Evolutionary conservation across 2,113 vertebrate genomes (phyloP), one percentile per base, ranked within the genome.

Genomic region (Sinocyclocheilus maitianheensis): DNA sequence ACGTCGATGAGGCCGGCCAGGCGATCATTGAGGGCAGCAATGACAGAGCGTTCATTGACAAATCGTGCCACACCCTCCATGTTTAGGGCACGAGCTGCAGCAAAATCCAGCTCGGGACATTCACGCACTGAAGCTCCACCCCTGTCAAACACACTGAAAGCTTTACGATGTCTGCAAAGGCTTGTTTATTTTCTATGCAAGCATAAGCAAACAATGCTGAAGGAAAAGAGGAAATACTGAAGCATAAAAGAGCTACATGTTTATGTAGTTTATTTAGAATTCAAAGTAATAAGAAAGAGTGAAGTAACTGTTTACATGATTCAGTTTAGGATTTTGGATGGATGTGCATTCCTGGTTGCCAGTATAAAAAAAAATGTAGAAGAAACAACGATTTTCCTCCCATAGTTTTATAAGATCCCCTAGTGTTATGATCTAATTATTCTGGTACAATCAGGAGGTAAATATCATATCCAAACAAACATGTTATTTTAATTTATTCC

Each of bases 1-100:
- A 93, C 86, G 37, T 95, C 89, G 85, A 95, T 93, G 16, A 95
- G 89, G 34, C 78, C 85, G 10, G 90, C 92, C 89, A 95, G 91
- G 30, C 95, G 92, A 84, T 95, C 91, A 16, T 95, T 95, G 43
- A 95, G 94, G 53, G 88, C 78, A 5, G 93, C 90, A 3, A 95
- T 93, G 84, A 90, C 7, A 20, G 80, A 84, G 65, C 93, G 91
- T 40, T 95, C 95, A 51, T 91, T 89, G 62, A 83, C 84, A 67
- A 94, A 93, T 9, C 77, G 91, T 26, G 37, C 84, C 85, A 92
- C 86, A 51, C 90, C 88, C 26, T 93, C 91, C 78, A 90, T 92
- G 91, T 90, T 94, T 30, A 93, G 87, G 6, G 58, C 78, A 51
- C 86, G 92, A 82, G 93, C 90, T 72, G 91, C 91, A 18, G 69